Percentiles rank a stretch among this genome's conserved stretches.
Conservation (phyloP, 2,113 vertebrate species). For the Chionomys nivalis region DNA sequence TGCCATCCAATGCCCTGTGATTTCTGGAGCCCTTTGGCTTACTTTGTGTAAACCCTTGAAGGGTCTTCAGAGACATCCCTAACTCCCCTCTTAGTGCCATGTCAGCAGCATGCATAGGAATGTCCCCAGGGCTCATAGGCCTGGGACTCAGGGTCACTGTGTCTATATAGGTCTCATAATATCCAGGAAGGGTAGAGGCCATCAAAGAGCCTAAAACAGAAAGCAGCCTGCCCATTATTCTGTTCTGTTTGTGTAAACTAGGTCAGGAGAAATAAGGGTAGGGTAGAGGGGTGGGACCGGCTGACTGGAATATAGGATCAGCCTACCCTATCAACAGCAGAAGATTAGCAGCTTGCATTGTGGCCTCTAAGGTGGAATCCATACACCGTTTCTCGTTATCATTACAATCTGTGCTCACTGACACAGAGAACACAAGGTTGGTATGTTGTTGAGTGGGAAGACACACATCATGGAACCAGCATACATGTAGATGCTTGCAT, state of each 20-base stretch:
- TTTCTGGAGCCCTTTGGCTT: not conserved
- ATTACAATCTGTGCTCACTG: slow-evolving; percentile 18
- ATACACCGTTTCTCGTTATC: not conserved
- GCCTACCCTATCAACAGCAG: not conserved
- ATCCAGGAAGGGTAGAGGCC: not conserved
- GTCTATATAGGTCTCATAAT: not conserved
- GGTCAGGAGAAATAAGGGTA: not conserved
- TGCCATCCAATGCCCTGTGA: not conserved
- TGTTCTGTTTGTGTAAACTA: not conserved
- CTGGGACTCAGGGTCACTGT: not conserved
- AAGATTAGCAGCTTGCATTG: not conserved
- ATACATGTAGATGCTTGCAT: rapidly evolving
- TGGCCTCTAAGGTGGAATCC: not conserved
- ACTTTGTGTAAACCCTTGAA: not conserved
- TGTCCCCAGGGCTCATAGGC: not conserved
- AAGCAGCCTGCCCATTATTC: not conserved
- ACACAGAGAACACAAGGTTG: not conserved
- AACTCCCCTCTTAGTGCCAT: not conserved
- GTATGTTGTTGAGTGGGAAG: not conserved
- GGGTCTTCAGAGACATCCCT: not conserved
- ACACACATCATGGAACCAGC: not conserved
- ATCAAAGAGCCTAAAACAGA: not conserved
- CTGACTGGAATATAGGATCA: not conserved
- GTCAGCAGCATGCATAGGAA: not conserved
- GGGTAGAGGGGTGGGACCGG: not conserved